phyloP scores from a whole-genome alignment of 2,113 vertebrate species.

The Conger conger region DNA sequence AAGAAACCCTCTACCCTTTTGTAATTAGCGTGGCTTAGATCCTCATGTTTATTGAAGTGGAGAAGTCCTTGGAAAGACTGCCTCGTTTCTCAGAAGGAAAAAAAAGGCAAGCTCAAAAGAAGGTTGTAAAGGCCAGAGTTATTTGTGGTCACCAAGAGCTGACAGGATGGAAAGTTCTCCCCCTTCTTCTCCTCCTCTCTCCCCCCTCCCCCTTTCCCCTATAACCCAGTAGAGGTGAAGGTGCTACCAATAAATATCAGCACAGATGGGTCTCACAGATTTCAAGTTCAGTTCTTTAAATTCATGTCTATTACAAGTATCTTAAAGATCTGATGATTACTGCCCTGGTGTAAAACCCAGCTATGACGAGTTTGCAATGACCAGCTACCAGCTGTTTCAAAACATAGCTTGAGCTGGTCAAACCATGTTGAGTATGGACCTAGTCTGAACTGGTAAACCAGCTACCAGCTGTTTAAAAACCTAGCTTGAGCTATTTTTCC shows the following conservation, averaged over 20 bases:
- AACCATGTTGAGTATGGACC: too few species aligned
- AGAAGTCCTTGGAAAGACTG: neutral
- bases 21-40: constrained; percentile 6
- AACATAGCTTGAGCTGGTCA: too few species aligned
- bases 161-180: neutral
- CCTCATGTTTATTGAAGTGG: constrained; percentile 16
- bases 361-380: too few species aligned
- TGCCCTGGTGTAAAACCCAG: too few species aligned
- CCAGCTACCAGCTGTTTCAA: too few species aligned
- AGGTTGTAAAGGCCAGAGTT: neutral
- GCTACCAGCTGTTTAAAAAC: too few species aligned
- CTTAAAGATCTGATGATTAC: neutral
- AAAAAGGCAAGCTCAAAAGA: constrained; percentile 13
- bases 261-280: neutral
- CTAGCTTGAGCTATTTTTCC: too few species aligned
- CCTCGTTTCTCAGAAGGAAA: neutral
- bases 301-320: neutral
- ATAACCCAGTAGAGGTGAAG: neutral
- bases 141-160: constrained; percentile 16
- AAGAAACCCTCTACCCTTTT: neutral
- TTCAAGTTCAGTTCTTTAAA: neutral
- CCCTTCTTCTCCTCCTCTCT: neutral
- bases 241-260: constrained; percentile 5
- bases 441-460: too few species aligned
- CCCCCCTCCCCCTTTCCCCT: neutral